Conservation (phyloP, 2,113 vertebrate species). For the Miniopterus natalensis region DNA sequence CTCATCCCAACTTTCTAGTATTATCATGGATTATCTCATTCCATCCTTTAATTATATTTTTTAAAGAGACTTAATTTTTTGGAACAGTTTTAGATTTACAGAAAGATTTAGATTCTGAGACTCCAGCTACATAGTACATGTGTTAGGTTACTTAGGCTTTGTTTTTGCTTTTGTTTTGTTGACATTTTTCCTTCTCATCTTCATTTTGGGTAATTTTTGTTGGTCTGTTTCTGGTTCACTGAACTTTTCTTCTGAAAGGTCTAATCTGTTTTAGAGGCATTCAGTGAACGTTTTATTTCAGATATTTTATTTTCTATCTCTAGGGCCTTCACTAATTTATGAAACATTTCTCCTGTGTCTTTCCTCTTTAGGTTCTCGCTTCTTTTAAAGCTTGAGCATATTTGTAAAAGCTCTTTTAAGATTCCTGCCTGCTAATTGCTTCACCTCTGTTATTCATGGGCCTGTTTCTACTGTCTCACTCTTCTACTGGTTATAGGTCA, state of each 20-base stretch:
- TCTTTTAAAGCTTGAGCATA: slow-evolving; percentile 9
- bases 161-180: not conserved
- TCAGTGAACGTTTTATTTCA: slow-evolving; percentile 8
- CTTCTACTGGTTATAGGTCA: not conserved
- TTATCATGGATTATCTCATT: not conserved
- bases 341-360: not conserved
- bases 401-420: not conserved
- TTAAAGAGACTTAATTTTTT: not conserved
- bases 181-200: not conserved
- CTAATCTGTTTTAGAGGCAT: not conserved
- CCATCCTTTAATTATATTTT: not conserved
- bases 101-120: not conserved
- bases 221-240: not conserved
- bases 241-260: not conserved
- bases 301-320: slow-evolving; percentile 17
- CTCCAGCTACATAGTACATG: not conserved
- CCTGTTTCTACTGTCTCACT: not conserved
- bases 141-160: not conserved
- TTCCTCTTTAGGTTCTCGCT: slow-evolving; percentile 20
- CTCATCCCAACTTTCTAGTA: not conserved
- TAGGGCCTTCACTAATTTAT: not conserved
- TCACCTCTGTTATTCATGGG: slow-evolving; percentile 19
- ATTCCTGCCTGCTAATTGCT: not conserved
- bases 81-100: not conserved
- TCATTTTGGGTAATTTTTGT: not conserved